Evolutionary conservation across 2,797 vertebrate genomes (phyloP), one percentile per base, ranked within the genome.

Genomic region (Podarcis lilfordi): DNA sequence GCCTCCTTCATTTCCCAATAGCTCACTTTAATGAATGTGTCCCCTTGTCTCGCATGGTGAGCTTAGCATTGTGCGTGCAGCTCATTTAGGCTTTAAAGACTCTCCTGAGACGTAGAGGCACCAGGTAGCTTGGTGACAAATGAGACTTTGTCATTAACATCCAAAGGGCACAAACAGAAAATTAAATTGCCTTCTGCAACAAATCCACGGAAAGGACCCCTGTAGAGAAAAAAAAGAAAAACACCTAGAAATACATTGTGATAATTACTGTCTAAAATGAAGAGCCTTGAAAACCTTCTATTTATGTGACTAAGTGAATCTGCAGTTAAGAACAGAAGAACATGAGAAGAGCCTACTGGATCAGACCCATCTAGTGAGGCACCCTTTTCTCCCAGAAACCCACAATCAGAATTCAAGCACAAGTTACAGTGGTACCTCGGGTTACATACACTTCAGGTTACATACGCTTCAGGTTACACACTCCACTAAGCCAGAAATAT

Each of bases 81-180:
- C 85, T 89, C 68, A n/a, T 74, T 80, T 0, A 0, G 59, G 86
- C 71, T 82, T 50, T 89, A 83, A 89, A 0, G 7, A 77, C 59
- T 85, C 43, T 88, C 87, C 68, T 83, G 86, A 84, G 84, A 86
- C 55, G 37, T 83, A 43, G 35, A 84, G 85, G 82, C 71, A 85
- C 8, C 27, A 87, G 68, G 86, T 80, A 92, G 25, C 79, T 29
- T 81, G 40, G 64, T 86, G 89, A 86, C 37, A 82, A 90, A 86
- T 90, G 85, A 86, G 43, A 45, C 90, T 88, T 85, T 45, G 76
- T 92, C 92, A 77, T 90, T 89, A 82, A 87, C 86, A 74, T 91
- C 84, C 77, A 89, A 93, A 89, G 85, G 35, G 45, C 74, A 92
- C 17, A 59, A 91, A 88, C 3, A 83, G 59, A 85, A 85, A 88